These are phyloP conservation scores for Microtus oregoni DNA, from an alignment of 2,113 vertebrate species.

Conservation along the genomic window DNA sequence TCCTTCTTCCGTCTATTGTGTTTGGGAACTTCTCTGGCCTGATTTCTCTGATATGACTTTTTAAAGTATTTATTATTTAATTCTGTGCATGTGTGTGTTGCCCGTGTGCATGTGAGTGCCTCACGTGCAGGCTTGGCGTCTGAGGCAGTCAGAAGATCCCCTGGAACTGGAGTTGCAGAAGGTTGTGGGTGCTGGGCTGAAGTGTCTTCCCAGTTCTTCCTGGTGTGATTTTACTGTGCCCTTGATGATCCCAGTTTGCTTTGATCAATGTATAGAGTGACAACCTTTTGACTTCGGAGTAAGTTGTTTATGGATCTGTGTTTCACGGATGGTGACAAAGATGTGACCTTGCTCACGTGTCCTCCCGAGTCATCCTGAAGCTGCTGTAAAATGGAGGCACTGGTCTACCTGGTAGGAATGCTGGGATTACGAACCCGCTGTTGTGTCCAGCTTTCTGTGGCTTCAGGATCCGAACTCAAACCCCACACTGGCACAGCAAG, in stretches of 20 bases:
- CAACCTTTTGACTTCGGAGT: not conserved
- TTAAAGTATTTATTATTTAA: not conserved
- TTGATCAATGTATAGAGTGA: not conserved
- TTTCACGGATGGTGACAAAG: not conserved
- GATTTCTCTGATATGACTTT: not conserved
- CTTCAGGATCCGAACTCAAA: not conserved
- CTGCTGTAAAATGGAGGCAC: not conserved
- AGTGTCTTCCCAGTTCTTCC: not conserved
- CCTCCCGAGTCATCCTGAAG: not conserved
- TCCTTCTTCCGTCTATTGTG: not conserved
- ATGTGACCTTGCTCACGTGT: not conserved
- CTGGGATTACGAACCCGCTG: not conserved
- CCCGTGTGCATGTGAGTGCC: not conserved
- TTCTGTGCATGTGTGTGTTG: not conserved
- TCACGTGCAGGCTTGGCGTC: not conserved
- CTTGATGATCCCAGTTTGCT: not conserved
- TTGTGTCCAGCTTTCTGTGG: not conserved
- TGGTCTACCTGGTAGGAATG: not conserved
- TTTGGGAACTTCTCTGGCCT: not conserved
- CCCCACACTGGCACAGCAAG: not conserved
- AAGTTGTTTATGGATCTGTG: not conserved
- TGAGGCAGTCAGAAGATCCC: not conserved
- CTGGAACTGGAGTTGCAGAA: not conserved
- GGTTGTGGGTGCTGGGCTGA: not conserved
- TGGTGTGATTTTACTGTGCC: not conserved